A percentile compares a stretch with the other conserved stretches of the same genome.
These are phyloP conservation scores for Triops longicaudatus DNA, from an alignment of 1,140 invertebrate species.

Conservation along the genomic window DNA sequence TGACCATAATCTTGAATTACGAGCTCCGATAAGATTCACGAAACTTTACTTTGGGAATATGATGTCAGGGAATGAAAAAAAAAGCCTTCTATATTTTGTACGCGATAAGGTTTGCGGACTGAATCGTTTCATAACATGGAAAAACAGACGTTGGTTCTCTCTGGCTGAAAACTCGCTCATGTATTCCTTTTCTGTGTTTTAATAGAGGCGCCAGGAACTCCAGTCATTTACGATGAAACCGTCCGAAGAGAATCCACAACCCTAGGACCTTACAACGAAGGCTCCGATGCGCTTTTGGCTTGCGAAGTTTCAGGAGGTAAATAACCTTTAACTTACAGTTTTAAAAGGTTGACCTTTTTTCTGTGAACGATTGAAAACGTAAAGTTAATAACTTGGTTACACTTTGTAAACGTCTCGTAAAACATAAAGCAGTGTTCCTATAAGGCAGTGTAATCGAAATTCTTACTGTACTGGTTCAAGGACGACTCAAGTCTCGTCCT, in stretches of 20 bases:
- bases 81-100: background rate
- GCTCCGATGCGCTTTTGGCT: slow-evolving; percentile 65
- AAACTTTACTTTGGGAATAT: background rate
- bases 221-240: slow-evolving; percentile 75
- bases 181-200: background rate
- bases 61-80: background rate
- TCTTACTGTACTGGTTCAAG: no score
- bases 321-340: slow-evolving; percentile 33
- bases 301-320: slow-evolving; percentile 84
- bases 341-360: no score
- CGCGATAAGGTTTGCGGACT: background rate
- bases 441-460: background rate
- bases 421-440: background rate
- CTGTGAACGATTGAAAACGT: no score
- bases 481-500: no score
- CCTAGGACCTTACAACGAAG: slow-evolving; percentile 78
- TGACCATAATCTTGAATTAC: background rate
- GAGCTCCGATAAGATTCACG: background rate
- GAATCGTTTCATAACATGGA: background rate
- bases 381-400: no score
- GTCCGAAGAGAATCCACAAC: slow-evolving; percentile 65
- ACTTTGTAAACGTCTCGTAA: background rate
- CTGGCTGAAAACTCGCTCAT: background rate
- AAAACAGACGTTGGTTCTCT: background rate
- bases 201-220: slow-evolving; percentile 68